These are phyloP conservation scores for Pygocentrus nattereri DNA, from an alignment of 2,797 vertebrate genomes.

Conservation along the genomic window DNA sequence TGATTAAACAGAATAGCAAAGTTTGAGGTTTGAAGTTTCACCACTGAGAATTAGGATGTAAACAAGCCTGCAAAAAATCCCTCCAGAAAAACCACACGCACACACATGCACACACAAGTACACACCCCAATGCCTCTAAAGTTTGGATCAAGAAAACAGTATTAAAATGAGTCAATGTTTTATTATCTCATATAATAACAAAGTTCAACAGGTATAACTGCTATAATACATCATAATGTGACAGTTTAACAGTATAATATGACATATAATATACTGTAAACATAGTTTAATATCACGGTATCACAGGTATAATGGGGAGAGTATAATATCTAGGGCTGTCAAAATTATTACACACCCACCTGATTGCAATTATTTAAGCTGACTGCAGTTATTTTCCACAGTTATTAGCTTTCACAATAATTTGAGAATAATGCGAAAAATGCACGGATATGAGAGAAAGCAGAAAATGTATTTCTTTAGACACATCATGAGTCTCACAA, in stretches of 20 bases:
- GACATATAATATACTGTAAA: too few species aligned
- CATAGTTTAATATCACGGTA: too few species aligned
- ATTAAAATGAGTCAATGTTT: slow-evolving; percentile 1
- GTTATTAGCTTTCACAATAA: too few species aligned
- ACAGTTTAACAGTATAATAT: neutral
- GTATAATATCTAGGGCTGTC: too few species aligned
- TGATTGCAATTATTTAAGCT: too few species aligned
- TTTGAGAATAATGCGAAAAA: too few species aligned
- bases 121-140: slow-evolving; percentile 12
- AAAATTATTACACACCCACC: too few species aligned
- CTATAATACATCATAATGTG: neutral
- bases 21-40: slow-evolving; percentile 82
- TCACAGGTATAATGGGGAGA: too few species aligned
- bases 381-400: too few species aligned
- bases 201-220: neutral
- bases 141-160: slow-evolving; percentile 14
- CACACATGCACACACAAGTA: slow-evolving; percentile 7
- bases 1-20: slow-evolving; percentile 88
- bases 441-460: too few species aligned
- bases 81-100: slow-evolving; percentile 39
- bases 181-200: neutral
- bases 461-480: too few species aligned
- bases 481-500: too few species aligned
- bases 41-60: slow-evolving; percentile 85
- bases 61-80: slow-evolving; percentile 78